These are phyloP conservation scores for Mormyrus iriodes DNA, from an alignment of 2,113 vertebrate species.

Conservation along the genomic window DNA sequence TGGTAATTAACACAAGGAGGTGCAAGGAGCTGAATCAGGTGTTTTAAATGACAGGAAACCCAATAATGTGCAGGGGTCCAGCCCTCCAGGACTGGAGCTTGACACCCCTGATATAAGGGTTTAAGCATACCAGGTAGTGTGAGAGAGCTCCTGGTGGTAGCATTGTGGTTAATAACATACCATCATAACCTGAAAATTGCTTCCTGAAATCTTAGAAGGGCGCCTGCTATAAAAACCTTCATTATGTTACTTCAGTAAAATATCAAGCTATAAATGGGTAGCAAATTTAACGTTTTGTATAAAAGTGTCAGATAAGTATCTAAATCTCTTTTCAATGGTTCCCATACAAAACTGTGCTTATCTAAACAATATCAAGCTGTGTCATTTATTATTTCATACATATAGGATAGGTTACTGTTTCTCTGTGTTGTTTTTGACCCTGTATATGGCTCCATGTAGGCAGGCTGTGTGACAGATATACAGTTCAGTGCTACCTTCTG, in stretches of 20 bases:
- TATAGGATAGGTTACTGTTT: background rate
- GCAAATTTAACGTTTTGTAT: background rate
- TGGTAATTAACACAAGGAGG: no score
- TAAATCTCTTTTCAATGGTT: background rate
- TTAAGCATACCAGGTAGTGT: no score
- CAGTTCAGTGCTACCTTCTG: conserved; percentile 66
- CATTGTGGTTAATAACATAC: background rate
- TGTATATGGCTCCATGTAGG: conserved; percentile 55
- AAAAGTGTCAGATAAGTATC: background rate
- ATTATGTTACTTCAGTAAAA: background rate
- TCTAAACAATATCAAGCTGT: background rate
- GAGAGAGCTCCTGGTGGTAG: background rate
- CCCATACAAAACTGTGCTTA: background rate
- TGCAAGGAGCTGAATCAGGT: no score
- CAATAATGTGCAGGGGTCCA: no score
- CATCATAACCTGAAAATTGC: background rate
- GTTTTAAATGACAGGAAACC: no score
- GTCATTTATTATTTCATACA: background rate
- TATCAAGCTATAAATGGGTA: background rate
- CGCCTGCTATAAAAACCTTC: background rate
- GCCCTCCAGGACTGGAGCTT: no score
- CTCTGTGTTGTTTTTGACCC: background rate
- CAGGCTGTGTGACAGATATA: conserved; percentile 62
- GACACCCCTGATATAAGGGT: no score
- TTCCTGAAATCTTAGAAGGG: background rate